phyloP scores from a whole-genome alignment of 92 coral and sea anemone species.

The Muricea muricata region DNA sequence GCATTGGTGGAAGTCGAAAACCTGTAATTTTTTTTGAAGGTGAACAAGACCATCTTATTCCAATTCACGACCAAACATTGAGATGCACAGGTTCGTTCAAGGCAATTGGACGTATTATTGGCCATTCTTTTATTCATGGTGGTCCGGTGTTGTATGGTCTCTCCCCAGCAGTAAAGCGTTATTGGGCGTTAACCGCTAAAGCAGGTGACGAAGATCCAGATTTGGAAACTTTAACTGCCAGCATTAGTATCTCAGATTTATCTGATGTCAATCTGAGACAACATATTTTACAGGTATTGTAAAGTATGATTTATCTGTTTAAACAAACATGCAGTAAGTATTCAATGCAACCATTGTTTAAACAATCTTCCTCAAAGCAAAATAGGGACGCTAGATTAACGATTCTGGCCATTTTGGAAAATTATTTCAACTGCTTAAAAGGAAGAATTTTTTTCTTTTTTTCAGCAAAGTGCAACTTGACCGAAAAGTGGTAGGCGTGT shows the following conservation, averaged over 20 bases:
- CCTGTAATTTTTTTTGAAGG: neutral
- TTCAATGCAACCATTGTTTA: no score
- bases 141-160: neutral
- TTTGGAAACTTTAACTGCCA: neutral
- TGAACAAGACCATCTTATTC: neutral
- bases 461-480: no score
- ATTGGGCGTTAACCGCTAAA: neutral
- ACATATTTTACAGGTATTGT: neutral
- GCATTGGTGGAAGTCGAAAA: no score
- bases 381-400: no score
- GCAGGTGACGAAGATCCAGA: neutral
- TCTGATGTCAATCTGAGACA: neutral
- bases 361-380: no score
- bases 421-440: no score
- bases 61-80: neutral
- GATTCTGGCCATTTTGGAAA: no score
- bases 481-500: no score
- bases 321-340: neutral
- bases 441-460: no score
- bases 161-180: constrained; percentile 10
- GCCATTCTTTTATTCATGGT: constrained; percentile 3
- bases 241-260: neutral
- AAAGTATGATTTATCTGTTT: neutral
- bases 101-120: constrained; percentile 6
- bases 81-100: constrained; percentile 7